A percentile compares a stretch with the other conserved stretches of the same genome.
These are phyloP conservation scores for Bettongia penicillata DNA, from an alignment of 2,113 vertebrate species.

Conservation along the genomic window DNA sequence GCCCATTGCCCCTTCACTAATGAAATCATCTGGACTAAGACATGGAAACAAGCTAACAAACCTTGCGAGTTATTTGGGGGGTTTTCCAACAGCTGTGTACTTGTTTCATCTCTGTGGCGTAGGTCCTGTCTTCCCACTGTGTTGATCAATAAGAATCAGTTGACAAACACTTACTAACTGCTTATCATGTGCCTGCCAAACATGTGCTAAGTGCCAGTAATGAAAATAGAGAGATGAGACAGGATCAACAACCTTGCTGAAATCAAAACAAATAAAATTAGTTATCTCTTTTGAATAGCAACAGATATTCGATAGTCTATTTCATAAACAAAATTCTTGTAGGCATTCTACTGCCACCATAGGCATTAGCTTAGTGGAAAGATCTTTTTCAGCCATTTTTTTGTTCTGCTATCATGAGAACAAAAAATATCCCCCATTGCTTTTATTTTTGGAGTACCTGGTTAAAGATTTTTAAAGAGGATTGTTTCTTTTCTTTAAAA, in stretches of 20 bases:
- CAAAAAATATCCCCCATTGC: not conserved
- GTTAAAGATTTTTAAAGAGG: not conserved
- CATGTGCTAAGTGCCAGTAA: too few relatives aligned
- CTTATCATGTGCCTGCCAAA: too few relatives aligned
- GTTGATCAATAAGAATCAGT: not conserved
- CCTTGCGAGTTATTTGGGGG: too few relatives aligned
- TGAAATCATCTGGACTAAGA: too few relatives aligned
- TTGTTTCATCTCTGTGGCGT: not conserved
- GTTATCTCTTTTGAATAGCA: not conserved
- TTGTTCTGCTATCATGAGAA: not conserved
- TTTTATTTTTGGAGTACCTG: not conserved
- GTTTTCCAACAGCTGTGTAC: too few relatives aligned
- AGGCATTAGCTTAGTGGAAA: too few relatives aligned
- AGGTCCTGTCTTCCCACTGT: fast-evolving
- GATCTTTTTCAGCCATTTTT: too few relatives aligned
- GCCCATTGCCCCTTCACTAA: too few relatives aligned
- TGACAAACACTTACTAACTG: too few relatives aligned
- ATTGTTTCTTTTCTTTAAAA: not conserved
- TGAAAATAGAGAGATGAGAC: too few relatives aligned
- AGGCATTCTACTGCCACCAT: too few relatives aligned
- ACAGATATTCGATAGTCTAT: not conserved
- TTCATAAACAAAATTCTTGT: not conserved
- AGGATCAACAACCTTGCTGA: not conserved
- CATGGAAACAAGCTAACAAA: too few relatives aligned
- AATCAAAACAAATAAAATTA: not conserved